Conservation (phyloP, 2,797 vertebrate species). For the Psittacula derbiana region DNA sequence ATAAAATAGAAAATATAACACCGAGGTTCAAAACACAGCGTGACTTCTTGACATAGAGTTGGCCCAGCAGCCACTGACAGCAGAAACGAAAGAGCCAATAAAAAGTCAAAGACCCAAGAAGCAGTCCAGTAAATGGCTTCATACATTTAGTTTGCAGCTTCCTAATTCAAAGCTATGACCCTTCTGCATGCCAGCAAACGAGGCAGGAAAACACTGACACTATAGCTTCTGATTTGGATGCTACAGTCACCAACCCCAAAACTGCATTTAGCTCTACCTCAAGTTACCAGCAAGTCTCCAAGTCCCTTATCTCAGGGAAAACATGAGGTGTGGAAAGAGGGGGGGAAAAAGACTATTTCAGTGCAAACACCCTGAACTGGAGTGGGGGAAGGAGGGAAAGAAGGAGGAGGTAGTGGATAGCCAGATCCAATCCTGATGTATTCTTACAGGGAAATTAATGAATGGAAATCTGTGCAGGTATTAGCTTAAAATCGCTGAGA, state of each 20-base stretch:
- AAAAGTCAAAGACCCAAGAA: constrained; percentile 27
- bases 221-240: neutral
- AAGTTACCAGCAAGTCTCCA: neutral
- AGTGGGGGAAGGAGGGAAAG: neutral
- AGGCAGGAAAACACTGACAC: neutral
- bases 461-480: neutral
- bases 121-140: constrained; percentile 37
- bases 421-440: neutral
- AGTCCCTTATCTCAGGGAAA: neutral
- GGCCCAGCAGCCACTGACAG: constrained; percentile 10
- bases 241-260: neutral
- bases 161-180: constrained; percentile 26
- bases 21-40: neutral
- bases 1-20: constrained; percentile 41
- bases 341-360: neutral
- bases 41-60: constrained; percentile 7
- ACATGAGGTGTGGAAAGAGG: rapidly evolving
- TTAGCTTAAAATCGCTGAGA: neutral
- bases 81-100: constrained; percentile 23
- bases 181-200: neutral
- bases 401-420: neutral
- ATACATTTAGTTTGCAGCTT: constrained; percentile 51
- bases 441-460: neutral
- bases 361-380: neutral
- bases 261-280: neutral